Evolutionary conservation across 2,888 invertebrate genomes (phyloP), one percentile per base, ranked within the genome.

Genomic region (Euplexia lucipara): DNA sequence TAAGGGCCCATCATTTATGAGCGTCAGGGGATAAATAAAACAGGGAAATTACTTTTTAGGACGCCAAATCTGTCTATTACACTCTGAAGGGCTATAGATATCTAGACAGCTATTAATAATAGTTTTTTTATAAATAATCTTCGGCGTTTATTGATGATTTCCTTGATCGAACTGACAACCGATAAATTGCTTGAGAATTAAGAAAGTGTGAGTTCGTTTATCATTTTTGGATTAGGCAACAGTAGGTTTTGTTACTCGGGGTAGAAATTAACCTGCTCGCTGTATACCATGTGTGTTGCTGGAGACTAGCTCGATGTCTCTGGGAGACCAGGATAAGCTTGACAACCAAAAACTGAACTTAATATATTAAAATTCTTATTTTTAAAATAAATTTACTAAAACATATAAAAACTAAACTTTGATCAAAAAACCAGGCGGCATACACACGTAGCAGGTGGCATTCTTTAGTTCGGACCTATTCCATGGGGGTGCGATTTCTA

Each of bases 81-180:
- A 66, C 51, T 64, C 58, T 68, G 30, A 65, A 48, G 42, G 26
- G 81, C 88, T 89, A 66, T 94, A 74, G 67, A 70, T 66, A 51
- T 18, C 49, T 22, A 34, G 18, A 0, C 32, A 12, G 5, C 9
- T 45, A 58, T 45, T 26, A 37, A 58, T 69, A 26, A 12, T 39
- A 8, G 3, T 39, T 18, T 39, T 32, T 26, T 42, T 57, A 30
- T 16, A 5, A 42, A 64, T 30, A 35, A 56, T 18, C 22, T 16
- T 10, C 12, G 14, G 3, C 0, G 3, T 57, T 44, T 70, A 64
- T 58, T 70, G 35, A 45, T 70, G 35, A 37, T 7, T 37, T 70
- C 9, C 22, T 37, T n/a, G 26, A 70, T 58, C 9, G 26, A 70
- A 26, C 22, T 18, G 37, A 18, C 37, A 32, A 14, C 5, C 2